phyloP scores from a whole-genome alignment of 1,140 invertebrate species.

The Eurosta solidaginis region DNA sequence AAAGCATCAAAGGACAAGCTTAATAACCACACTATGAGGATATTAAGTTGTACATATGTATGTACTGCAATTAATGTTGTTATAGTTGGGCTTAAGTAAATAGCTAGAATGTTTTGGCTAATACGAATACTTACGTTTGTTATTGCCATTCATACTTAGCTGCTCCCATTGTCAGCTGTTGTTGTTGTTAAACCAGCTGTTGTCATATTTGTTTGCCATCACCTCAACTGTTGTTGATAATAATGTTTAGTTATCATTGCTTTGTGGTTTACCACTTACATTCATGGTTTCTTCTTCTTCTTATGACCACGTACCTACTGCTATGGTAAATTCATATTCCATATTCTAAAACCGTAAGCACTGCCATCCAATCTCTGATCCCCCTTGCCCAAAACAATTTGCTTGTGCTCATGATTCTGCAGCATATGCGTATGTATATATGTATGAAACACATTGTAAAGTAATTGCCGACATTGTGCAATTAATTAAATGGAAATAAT shows the following conservation, averaged over 20 bases:
- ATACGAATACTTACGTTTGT: neutral
- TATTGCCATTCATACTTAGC: neutral
- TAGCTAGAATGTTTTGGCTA: neutral
- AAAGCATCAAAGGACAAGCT: neutral
- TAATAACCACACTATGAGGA: neutral
- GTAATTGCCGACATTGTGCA: neutral
- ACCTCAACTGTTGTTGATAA: neutral
- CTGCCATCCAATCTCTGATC: neutral
- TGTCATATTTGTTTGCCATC: neutral
- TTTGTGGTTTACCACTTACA: neutral
- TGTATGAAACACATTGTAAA: neutral
- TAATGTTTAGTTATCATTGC: neutral
- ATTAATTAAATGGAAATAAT: slow-evolving; percentile 18
- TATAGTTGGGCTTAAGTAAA: neutral
- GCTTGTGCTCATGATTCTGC: neutral
- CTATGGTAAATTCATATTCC: neutral
- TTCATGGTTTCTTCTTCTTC: neutral
- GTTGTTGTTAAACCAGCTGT: neutral
- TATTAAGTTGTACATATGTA: too few relatives aligned
- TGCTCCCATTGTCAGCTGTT: neutral
- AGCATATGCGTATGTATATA: neutral
- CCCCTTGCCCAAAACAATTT: too few relatives aligned
- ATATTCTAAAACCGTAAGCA: neutral
- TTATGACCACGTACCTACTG: neutral
- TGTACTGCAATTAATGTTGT: neutral